These are phyloP conservation scores for Arvicanthis niloticus DNA, from an alignment of 2,113 vertebrate species.

Conservation along the genomic window DNA sequence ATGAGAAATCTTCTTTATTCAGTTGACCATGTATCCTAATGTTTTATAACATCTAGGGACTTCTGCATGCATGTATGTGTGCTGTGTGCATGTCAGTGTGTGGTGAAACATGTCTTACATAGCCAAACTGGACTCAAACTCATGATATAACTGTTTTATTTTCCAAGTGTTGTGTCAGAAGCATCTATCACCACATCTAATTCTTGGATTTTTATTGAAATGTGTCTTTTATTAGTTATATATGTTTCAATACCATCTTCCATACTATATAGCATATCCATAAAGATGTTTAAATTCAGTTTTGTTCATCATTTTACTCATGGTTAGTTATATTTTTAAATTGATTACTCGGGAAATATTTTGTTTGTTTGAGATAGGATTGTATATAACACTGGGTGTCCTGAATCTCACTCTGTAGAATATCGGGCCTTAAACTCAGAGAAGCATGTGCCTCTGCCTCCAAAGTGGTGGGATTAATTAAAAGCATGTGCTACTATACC, in stretches of 20 bases:
- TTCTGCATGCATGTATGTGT: neutral
- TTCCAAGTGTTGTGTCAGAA: neutral
- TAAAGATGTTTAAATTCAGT: neutral
- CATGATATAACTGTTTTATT: neutral
- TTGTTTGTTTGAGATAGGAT: neutral
- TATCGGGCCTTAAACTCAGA: neutral
- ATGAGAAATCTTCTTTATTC: neutral
- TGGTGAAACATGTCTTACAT: neutral
- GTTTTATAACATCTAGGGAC: neutral
- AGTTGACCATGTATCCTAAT: neutral
- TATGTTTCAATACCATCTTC: neutral
- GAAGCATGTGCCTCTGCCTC: neutral
- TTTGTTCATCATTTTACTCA: neutral
- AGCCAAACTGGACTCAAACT: neutral
- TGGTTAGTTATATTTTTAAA: neutral
- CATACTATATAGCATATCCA: neutral
- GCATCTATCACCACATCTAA: neutral
- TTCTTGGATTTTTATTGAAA: neutral
- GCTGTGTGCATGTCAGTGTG: fast-evolving
- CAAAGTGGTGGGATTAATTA: neutral
- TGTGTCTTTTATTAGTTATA: neutral
- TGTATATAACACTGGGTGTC: neutral
- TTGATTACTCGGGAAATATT: neutral
- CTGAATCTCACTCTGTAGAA: neutral
- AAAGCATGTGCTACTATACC: neutral